Conservation (phyloP, 2,113 vertebrate species). For the Aleadryas rufinucha region DNA sequence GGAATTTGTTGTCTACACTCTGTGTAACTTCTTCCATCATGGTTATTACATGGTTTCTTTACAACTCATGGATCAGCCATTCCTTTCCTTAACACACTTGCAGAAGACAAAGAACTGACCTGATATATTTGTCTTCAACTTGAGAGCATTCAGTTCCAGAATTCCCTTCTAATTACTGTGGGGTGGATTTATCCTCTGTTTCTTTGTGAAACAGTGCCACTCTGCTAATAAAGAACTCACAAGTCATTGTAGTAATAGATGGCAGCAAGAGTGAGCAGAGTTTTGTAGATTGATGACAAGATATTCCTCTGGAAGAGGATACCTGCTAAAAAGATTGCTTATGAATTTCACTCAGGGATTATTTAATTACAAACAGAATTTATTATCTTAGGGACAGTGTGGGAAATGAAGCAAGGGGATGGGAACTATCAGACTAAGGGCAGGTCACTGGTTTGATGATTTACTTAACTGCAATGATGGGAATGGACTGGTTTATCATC, state of each 20-base stretch:
- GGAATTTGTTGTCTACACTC: not conserved
- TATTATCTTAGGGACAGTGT: not conserved
- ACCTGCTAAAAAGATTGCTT: not conserved
- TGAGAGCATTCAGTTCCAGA: not conserved
- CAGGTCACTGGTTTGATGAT: not conserved
- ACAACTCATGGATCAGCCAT: rapidly evolving
- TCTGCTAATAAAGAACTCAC: not conserved
- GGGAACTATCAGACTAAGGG: not conserved
- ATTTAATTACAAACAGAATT: not conserved
- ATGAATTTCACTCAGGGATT: not conserved
- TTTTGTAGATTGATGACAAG: not conserved
- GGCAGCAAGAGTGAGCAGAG: not conserved
- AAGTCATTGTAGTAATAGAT: not conserved
- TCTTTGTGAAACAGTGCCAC: not conserved
- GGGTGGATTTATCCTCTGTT: not conserved
- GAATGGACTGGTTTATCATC: not conserved
- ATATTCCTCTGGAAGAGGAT: not conserved
- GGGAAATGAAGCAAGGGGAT: slow-evolving; percentile 4
- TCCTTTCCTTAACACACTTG: not conserved
- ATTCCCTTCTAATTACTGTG: not conserved
- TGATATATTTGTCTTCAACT: not conserved
- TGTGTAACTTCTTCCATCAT: not conserved
- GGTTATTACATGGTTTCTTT: not conserved
- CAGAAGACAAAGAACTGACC: not conserved
- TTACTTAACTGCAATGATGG: not conserved